phyloP scores from a whole-genome alignment of 2,113 vertebrate species.

The Forbesichthys agassizii region DNA sequence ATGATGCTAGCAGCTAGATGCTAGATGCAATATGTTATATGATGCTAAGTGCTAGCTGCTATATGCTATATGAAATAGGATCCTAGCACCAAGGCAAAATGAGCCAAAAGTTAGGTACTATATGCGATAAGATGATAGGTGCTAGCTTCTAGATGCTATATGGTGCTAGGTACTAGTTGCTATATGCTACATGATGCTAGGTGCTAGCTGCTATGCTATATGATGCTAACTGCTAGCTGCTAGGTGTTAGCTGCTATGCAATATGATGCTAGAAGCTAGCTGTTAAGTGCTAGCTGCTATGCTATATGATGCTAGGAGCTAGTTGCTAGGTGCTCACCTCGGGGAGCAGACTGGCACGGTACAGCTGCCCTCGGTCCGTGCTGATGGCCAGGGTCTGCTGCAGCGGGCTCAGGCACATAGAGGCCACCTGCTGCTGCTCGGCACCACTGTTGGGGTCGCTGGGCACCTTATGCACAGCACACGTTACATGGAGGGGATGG shows the following conservation, averaged over 20 bases:
- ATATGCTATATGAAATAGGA: slow-evolving; percentile 21
- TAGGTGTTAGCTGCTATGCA: too few species aligned
- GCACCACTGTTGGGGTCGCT: slow-evolving; percentile 72
- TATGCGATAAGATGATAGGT: too few species aligned
- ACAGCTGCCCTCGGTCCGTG: slow-evolving; percentile 87
- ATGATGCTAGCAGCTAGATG: neutral
- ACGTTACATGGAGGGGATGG: too few species aligned
- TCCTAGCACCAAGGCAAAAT: too few species aligned
- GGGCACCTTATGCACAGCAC: slow-evolving; percentile 78
- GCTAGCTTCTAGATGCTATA: too few species aligned
- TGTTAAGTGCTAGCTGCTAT: too few species aligned
- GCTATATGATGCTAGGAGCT: neutral
- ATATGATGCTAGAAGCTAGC: too few species aligned
- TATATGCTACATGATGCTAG: too few species aligned
- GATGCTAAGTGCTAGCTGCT: neutral
- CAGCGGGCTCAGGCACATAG: slow-evolving; percentile 89
- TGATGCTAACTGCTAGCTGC: too few species aligned
- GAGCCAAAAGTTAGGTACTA: too few species aligned
- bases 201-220: too few species aligned
- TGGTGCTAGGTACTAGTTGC: too few species aligned
- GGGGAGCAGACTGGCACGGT: slow-evolving; percentile 78
- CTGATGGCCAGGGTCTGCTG: slow-evolving; percentile 83
- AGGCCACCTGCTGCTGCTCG: slow-evolving; percentile 79
- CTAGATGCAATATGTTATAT: slow-evolving; percentile 29
- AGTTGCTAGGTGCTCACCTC: slow-evolving; percentile 57